These are phyloP conservation scores for Dipodomys spectabilis DNA, from an alignment of 2,113 vertebrate species.

Conservation along the genomic window DNA sequence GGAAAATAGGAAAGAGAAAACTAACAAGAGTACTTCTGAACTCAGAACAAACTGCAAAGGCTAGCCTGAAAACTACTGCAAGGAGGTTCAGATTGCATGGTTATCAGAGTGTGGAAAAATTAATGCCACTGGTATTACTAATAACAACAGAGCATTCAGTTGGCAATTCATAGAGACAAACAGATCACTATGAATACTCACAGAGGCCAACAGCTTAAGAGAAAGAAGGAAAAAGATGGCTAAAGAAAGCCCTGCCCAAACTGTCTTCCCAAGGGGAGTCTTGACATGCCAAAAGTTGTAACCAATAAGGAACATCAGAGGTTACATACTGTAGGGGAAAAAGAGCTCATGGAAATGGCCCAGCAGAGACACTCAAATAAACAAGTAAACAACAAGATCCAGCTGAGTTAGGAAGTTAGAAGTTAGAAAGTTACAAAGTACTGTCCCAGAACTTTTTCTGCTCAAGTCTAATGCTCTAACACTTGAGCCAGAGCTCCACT, in stretches of 20 bases:
- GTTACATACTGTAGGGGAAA: neutral
- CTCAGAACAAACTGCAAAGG: slow-evolving; percentile 8
- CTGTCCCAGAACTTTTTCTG: no score
- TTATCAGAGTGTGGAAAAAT: neutral
- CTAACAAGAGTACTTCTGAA: neutral
- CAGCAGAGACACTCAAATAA: neutral
- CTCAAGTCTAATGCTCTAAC: no score
- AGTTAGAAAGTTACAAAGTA: no score
- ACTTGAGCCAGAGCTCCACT: no score
- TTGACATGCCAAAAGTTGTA: neutral
- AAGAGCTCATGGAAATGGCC: neutral
- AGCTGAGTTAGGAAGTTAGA: neutral
- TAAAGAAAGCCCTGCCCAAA: neutral
- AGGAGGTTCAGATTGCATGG: neutral
- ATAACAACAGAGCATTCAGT: neutral
- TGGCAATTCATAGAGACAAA: neutral
- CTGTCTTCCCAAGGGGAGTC: neutral
- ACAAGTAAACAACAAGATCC: neutral
- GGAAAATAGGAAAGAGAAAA: neutral
- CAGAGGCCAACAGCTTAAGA: neutral
- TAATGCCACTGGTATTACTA: neutral
- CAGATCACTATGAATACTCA: neutral
- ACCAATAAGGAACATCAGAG: neutral
- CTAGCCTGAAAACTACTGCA: neutral
- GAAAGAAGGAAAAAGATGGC: neutral